Base-by-base conservation (phyloP, 2,888 invertebrate genomes). In the Drosophila subquinaria region DNA sequence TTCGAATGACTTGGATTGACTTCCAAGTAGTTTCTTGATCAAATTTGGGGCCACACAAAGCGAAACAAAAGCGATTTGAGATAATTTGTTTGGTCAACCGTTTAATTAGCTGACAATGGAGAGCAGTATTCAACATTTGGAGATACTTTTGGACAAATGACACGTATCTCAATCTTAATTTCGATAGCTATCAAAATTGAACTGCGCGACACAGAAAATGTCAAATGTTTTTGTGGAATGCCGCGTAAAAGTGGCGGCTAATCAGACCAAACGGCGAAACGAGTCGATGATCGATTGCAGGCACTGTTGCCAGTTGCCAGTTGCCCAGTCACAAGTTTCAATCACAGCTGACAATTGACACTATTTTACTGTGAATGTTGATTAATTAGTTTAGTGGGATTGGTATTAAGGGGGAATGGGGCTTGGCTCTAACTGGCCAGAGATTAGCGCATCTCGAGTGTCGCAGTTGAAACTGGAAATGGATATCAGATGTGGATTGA, bases 381-480 rank as follows among this genome's bases (percentile, higher is more conserved):
- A 89, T 88, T 89, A 89, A 84, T 84, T 84, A 85, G 88, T 88
- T 88, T 76, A 71, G 68, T 62, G 45, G 52, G 15, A 35, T 56
- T 42, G 36, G 15, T 13, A 27, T 27, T 17, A 5, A 5, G 27
- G 27, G 5, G 52, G 27, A 50, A 10, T 50, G 43, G 33, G 56
- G 51, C n/a, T 40, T 20, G 45, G 30, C 42, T 27, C 27, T 13
- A 17, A 10, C 17, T 43, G 38, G n/a, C 35, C 35, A 52, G 48
- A 85, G 88, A 82, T 88, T 82, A 68, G 86, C 72, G 76, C 82
- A 85, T 88, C 86, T 74, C 70, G 67, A 79, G 71, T 57, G 67
- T 65, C 52, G 56, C 56, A 52, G 57, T 8, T 53, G 48, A 47
- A n/a, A 43, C 17, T n/a, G 23, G 50, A 23, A 61, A 17, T 23